These are phyloP conservation scores for Chloroceryle aenea DNA, from an alignment of 2,113 vertebrate genomes.

Conservation along the genomic window DNA sequence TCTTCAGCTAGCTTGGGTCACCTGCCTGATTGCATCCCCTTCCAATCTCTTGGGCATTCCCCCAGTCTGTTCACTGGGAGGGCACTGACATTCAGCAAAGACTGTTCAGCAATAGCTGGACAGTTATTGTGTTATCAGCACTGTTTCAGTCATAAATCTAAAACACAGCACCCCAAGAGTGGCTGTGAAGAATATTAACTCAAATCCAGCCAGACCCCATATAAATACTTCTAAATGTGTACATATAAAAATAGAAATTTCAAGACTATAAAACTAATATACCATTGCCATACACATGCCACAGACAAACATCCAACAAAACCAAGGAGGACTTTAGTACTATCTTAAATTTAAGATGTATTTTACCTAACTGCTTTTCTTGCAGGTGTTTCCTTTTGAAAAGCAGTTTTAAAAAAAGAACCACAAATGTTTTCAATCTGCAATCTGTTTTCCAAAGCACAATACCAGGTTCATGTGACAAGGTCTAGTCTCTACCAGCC, in stretches of 20 bases:
- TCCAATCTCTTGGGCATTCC: not conserved
- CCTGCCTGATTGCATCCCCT: not conserved
- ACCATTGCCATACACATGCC: not conserved
- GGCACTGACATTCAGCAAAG: not conserved
- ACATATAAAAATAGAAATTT: not conserved
- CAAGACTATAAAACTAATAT: not conserved
- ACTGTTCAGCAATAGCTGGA: not conserved
- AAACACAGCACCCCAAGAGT: not conserved
- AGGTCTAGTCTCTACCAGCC: not conserved
- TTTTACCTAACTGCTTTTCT: not conserved
- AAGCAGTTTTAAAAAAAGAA: not conserved
- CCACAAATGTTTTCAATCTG: not conserved
- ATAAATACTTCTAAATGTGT: not conserved
- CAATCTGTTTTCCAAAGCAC: not conserved
- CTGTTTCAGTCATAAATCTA: not conserved
- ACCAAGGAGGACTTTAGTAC: not conserved
- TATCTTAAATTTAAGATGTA: not conserved
- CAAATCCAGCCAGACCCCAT: not conserved
- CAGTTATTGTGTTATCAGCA: not conserved
- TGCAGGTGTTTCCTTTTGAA: not conserved
- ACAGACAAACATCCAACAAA: not conserved
- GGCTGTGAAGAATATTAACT: not conserved
- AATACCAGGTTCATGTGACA: not conserved
- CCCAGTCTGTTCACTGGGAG: not conserved
- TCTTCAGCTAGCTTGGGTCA: too few species aligned